phyloP scores from a whole-genome alignment of 2,888 invertebrate genomes.

The Halictus quadricinctus region DNA sequence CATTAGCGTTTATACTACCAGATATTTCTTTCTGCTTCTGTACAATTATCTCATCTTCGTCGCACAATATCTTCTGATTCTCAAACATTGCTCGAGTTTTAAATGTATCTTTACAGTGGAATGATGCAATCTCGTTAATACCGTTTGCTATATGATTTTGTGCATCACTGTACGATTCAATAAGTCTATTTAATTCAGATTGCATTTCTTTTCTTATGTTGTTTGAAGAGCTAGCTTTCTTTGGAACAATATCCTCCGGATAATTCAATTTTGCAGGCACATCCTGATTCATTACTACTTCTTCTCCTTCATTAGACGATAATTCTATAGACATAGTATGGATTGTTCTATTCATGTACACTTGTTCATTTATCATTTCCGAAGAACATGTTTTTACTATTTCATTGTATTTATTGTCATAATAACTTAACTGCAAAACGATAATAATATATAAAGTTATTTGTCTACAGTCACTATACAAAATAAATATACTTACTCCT shows the following conservation, averaged over 20 bases:
- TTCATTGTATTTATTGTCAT: slow-evolving; percentile 66
- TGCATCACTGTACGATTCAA: slow-evolving; percentile 43
- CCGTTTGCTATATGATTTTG: slow-evolving; percentile 22
- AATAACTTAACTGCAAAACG: slow-evolving; percentile 68
- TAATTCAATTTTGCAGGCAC: slow-evolving; percentile 34
- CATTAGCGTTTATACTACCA: slow-evolving; percentile 7
- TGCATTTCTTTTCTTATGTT: slow-evolving; percentile 47
- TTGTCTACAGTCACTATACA: not conserved
- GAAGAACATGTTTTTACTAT: slow-evolving; percentile 60
- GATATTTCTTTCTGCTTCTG: slow-evolving; percentile 26
- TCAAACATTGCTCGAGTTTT: slow-evolving; percentile 62
- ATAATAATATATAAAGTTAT: not conserved
- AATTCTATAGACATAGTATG: slow-evolving; percentile 31
- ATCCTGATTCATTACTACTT: slow-evolving; percentile 28
- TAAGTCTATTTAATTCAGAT: slow-evolving; percentile 60
- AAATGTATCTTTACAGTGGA: slow-evolving; percentile 52
- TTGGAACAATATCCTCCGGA: slow-evolving; percentile 11
- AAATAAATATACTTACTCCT: slow-evolving; percentile 61
- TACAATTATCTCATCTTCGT: slow-evolving; percentile 26
- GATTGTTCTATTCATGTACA: slow-evolving; percentile 45
- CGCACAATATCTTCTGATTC: slow-evolving; percentile 64
- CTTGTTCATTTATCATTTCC: slow-evolving; percentile 66
- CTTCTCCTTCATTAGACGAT: slow-evolving; percentile 37
- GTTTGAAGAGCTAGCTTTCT: slow-evolving; percentile 26
- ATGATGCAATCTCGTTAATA: slow-evolving; percentile 45